These are phyloP conservation scores for Agraylea sexmaculata DNA, from an alignment of 1,140 invertebrate species.

Conservation along the genomic window DNA sequence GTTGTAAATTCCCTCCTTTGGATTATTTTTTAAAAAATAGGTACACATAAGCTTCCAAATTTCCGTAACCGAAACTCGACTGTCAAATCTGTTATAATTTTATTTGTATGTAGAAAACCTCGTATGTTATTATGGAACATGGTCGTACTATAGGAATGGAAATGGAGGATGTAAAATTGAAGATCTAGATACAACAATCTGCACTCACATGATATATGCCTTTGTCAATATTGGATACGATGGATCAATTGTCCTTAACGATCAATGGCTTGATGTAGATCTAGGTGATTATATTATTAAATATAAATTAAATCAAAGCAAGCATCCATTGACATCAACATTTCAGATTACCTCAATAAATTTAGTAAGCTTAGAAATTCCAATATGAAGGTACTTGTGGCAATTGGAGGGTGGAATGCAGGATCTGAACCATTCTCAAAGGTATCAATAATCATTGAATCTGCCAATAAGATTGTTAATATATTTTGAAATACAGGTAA, in stretches of 20 bases:
- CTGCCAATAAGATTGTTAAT: slow-evolving; percentile 9
- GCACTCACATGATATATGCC: slow-evolving; percentile 62
- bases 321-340: background rate
- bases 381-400: slow-evolving; percentile 53
- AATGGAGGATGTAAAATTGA: slow-evolving; percentile 52
- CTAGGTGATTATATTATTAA: slow-evolving; percentile 5
- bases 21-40: no score
- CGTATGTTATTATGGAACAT: slow-evolving; percentile 62
- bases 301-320: background rate
- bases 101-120: slow-evolving; percentile 36
- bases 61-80: background rate
- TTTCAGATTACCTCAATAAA: slow-evolving; percentile 37
- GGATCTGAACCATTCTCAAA: slow-evolving; percentile 54
- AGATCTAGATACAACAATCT: slow-evolving; percentile 54
- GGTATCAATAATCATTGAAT: slow-evolving; percentile 26
- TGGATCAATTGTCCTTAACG: slow-evolving; percentile 42
- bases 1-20: no score
- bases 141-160: slow-evolving; percentile 55
- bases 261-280: slow-evolving; percentile 46
- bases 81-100: slow-evolving; percentile 17
- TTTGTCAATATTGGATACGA: slow-evolving; percentile 50
- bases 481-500: slow-evolving; percentile 32
- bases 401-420: slow-evolving; percentile 69
- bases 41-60: no score
- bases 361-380: slow-evolving; percentile 53